A percentile compares a stretch with the other conserved stretches of the same genome.
phyloP scores from a whole-genome alignment of 1,140 invertebrate species.

The Pemphigus obesinymphae region DNA sequence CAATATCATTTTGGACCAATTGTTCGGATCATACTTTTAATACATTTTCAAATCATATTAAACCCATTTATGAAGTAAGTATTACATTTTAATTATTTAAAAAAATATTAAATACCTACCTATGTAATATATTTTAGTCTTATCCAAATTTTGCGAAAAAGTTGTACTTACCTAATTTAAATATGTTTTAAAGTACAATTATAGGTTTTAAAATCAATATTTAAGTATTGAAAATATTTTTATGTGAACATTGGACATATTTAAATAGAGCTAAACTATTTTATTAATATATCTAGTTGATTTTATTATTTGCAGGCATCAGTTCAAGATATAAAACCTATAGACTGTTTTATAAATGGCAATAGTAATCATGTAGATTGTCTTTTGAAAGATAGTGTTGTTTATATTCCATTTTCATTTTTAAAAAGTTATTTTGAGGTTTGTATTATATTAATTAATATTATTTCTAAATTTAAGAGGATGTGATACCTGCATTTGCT shows the following conservation, averaged over 20 bases:
- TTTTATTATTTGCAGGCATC: slow-evolving; percentile 4
- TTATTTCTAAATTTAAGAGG: no score
- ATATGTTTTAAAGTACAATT: no score
- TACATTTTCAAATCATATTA: not conserved
- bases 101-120: no score
- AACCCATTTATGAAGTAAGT: not conserved
- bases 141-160: no score
- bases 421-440: slow-evolving; percentile 36
- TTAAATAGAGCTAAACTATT: not conserved
- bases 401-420: slow-evolving; percentile 33
- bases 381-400: not conserved
- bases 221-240: no score
- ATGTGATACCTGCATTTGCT: no score
- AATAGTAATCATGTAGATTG: slow-evolving; percentile 11
- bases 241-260: not conserved
- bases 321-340: not conserved
- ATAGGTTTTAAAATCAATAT: no score
- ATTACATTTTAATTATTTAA: not conserved
- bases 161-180: no score
- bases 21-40: not conserved
- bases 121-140: no score
- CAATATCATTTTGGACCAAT: not conserved
- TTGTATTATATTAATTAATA: not conserved
- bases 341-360: slow-evolving; percentile 30
- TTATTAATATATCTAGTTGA: not conserved